Base-by-base conservation (phyloP, 2,888 invertebrate genomes). In the Caenorhabditis angaria region DNA sequence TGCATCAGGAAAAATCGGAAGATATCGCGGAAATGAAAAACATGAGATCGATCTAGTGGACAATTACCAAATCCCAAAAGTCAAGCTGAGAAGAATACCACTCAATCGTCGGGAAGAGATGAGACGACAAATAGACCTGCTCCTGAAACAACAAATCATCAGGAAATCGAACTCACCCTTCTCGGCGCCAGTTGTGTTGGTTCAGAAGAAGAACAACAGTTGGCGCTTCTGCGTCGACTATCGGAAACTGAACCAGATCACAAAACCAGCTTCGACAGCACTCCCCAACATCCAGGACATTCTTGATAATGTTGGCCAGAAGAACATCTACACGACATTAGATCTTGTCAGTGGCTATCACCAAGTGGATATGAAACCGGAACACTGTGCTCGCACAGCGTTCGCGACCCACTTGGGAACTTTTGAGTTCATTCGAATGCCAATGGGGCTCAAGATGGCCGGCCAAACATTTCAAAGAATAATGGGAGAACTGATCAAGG, bases 191-290 rank as follows among this genome's bases (percentile, higher is more conserved):
- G 56, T 76, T 10, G 71, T 71, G 1, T 25, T 76, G 0, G 75
- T 75, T 1, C 20, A 55, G 29, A 76, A 76, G 65, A n/a, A 58
- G 8, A 64, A 61, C 35, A 53, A 41, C 14, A 50, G 1, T 1
- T 63, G 53, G 47, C 57, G 77, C 3, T 64, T 77, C 20, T 65
- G 65, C 0, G 61, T 75, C 24, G 74, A 77, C 51, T 77, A 63
- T 41, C 25, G 70, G 25, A 20, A 14, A 14, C 27, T 75, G n/a
- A 77, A 77, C 24, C n/a, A 25, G 0, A 51, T 65, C 25, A 76
- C 76, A 2, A 22, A 28, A 14, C 27, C 41, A 27, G 56, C 57
- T 25, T 53, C 28, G 32, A 53, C n/a, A 14, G 18, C 58, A 1
- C 53, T 76, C 0, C 76, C 76, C 4, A n/a, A 32, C 0, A 57